These are phyloP conservation scores for Leptinotarsa tumamoca DNA, from an alignment of 2,888 invertebrate genomes.

Conservation along the genomic window DNA sequence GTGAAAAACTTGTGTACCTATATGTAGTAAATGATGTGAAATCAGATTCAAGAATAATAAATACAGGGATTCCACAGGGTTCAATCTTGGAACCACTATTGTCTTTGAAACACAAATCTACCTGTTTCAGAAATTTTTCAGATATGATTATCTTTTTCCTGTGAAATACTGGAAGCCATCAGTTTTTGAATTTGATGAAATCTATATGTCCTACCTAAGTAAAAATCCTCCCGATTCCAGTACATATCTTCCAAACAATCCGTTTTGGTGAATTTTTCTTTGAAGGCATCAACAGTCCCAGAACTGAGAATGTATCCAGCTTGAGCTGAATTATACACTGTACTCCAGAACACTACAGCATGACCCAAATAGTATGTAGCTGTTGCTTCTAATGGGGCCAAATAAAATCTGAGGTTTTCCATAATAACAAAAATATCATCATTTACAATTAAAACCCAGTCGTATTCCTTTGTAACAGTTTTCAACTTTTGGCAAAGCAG, in stretches of 20 bases:
- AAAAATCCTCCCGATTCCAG: constrained; percentile 72
- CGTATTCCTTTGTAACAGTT: constrained; percentile 52
- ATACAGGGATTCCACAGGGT: no score
- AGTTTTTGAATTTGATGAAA: no score
- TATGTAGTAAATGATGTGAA: no score
- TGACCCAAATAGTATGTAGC: constrained; percentile 70
- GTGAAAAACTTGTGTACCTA: no score
- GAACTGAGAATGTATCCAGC: constrained; percentile 71
- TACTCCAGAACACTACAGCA: constrained; percentile 69
- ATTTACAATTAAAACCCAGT: constrained; percentile 71
- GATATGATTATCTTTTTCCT: no score
- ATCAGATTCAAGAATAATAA: no score
- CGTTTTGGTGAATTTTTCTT: constrained; percentile 54
- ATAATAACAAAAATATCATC: constrained; percentile 70
- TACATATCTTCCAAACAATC: constrained; percentile 67
- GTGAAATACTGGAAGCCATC: no score
- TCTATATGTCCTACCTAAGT: constrained; percentile 65
- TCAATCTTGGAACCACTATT: no score
- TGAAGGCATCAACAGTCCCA: constrained; percentile 65
- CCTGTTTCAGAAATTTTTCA: no score
- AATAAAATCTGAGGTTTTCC: constrained; percentile 70
- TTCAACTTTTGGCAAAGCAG: constrained; percentile 58
- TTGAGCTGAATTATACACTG: constrained; percentile 69
- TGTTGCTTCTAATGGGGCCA: constrained; percentile 66
- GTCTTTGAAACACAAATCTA: no score